Evolutionary conservation across 2,113 vertebrate genomes (phyloP).

Genomic region (Columbina picui): DNA sequence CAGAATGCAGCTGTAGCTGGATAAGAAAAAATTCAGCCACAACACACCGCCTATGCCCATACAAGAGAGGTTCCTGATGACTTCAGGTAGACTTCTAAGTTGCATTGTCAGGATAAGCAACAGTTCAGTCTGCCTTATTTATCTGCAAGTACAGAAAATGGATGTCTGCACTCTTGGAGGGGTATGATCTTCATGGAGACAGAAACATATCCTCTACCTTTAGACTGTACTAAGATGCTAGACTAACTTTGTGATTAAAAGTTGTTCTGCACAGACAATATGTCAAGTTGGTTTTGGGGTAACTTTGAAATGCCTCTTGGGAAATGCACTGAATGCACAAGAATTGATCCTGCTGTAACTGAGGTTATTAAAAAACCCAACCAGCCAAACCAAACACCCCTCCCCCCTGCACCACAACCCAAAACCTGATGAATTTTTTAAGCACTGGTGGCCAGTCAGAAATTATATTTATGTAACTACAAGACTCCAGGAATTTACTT

Average conservation of each 20-base stretch:
- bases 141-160: not conserved
- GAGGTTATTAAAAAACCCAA: not conserved
- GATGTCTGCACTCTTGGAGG: not conserved
- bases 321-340: not conserved
- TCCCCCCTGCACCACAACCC: accelerated
- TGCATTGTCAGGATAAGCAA: not conserved
- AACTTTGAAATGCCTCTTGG: not conserved
- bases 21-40: not conserved
- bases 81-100: not conserved
- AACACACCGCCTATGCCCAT: not conserved
- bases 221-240: not conserved
- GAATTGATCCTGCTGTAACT: not conserved
- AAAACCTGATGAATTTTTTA: not conserved
- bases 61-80: not conserved
- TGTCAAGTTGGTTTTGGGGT: not conserved
- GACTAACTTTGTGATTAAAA: not conserved
- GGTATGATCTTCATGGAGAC: not conserved
- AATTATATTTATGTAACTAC: not conserved
- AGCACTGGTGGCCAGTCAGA: not conserved
- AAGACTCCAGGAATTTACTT: not conserved
- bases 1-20: not conserved
- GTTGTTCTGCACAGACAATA: not conserved
- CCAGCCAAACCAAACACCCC: not conserved
- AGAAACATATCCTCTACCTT: not conserved
- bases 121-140: not conserved